Evolutionary conservation across 2,888 invertebrate species (phyloP).

Genomic region (Lypha dubia): DNA sequence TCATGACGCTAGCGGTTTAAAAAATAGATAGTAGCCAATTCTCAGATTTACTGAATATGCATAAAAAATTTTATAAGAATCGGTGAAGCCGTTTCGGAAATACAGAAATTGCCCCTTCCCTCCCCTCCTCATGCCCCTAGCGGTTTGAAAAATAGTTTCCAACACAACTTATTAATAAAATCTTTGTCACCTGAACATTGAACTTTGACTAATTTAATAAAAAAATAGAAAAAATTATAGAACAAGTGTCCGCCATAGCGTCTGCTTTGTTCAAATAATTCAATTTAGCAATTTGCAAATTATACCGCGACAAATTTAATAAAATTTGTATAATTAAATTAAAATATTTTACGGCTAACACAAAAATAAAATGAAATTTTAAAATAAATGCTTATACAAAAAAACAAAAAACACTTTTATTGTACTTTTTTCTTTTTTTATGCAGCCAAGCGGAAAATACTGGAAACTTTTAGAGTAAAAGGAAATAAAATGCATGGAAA

Average conservation of each 20-base stretch:
- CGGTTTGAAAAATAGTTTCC: not conserved
- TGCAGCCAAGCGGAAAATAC: not conserved
- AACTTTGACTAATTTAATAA: slow-evolving; percentile 37
- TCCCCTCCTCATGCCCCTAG: no score
- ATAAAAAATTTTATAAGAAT: no score
- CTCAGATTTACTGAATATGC: no score
- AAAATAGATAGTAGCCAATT: not conserved
- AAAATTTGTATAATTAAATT: slow-evolving; percentile 14
- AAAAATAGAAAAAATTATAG: not conserved
- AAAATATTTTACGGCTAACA: not conserved
- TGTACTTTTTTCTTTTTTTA: not conserved
- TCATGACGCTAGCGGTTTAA: not conserved
- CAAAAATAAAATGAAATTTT: slow-evolving; percentile 13
- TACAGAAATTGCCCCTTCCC: no score
- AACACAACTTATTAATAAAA: not conserved
- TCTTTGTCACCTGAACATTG: slow-evolving; percentile 33
- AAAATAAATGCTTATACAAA: slow-evolving; percentile 18
- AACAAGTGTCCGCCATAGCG: not conserved
- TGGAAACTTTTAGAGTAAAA: not conserved
- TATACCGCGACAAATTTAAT: not conserved
- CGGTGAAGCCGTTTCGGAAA: no score
- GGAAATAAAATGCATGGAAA: slow-evolving; percentile 38
- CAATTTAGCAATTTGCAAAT: slow-evolving; percentile 13
- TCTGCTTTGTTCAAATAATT: not conserved
- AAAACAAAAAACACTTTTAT: not conserved